Conservation (phyloP, 2,888 invertebrate genomes). For the Craniophora ligustri region DNA sequence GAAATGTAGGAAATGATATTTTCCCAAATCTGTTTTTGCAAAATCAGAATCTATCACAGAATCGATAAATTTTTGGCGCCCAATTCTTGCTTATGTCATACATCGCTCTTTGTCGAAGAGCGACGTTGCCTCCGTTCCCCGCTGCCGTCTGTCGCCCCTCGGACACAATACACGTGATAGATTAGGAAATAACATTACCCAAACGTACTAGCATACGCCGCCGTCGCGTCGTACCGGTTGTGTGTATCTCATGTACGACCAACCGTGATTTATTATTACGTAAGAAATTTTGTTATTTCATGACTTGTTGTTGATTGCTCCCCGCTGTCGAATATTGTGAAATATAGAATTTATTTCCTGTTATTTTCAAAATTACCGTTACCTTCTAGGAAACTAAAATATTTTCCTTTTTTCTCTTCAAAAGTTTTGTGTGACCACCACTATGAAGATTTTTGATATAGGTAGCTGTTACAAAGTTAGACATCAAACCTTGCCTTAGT, state of each 20-base stretch:
- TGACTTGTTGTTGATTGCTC: slow-evolving; percentile 40
- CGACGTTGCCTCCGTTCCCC: slow-evolving; percentile 45
- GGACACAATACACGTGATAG: slow-evolving; percentile 67
- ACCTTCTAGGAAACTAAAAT: no score
- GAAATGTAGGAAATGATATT: not conserved
- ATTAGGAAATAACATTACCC: slow-evolving; percentile 72
- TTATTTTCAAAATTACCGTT: not conserved
- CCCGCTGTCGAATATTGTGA: not conserved
- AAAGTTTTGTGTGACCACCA: no score
- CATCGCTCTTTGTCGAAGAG: slow-evolving; percentile 37
- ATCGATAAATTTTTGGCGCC: slow-evolving; percentile 12
- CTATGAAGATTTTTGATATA: no score
- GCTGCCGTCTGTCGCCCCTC: slow-evolving; percentile 40
- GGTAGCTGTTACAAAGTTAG: no score
- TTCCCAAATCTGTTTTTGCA: not conserved
- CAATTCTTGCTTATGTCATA: slow-evolving; percentile 35
- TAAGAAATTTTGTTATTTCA: slow-evolving; percentile 45
- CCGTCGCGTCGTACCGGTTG: slow-evolving; percentile 8
- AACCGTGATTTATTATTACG: slow-evolving; percentile 46
- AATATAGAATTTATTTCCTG: not conserved
- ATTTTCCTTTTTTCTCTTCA: no score
- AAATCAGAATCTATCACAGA: not conserved
- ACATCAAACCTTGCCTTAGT: no score
- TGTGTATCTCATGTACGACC: slow-evolving; percentile 31
- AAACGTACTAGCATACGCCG: slow-evolving; percentile 40